Evolutionary conservation across 2,113 vertebrate genomes (phyloP).

Genomic region (Semicossyphus pulcher): DNA sequence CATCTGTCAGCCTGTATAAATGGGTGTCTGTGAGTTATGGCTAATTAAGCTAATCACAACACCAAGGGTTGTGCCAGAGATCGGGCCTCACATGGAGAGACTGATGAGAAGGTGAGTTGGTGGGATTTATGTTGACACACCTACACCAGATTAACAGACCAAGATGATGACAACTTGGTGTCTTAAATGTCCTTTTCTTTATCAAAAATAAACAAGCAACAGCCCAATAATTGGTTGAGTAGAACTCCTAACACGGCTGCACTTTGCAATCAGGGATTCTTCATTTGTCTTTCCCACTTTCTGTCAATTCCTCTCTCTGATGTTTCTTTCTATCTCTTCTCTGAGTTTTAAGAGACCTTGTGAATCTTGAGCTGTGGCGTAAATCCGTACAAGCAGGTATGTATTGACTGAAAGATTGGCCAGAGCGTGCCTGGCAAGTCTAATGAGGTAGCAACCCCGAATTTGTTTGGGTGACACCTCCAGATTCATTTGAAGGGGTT

Average conservation of each 20-base stretch:
- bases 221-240: no score
- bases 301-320: background rate
- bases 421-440: constrained; percentile 44
- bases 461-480: constrained; percentile 27
- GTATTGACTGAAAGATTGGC: constrained; percentile 52
- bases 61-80: constrained; percentile 57
- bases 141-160: no score
- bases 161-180: no score
- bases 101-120: constrained; percentile 25
- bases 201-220: no score
- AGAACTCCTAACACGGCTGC: background rate
- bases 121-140: background rate
- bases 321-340: constrained; percentile 2
- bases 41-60: constrained; percentile 78
- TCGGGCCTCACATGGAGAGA: constrained; percentile 55
- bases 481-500: constrained; percentile 44
- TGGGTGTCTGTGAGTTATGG: constrained; percentile 72
- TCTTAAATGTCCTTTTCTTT: no score
- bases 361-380: constrained; percentile 31
- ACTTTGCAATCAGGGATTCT: background rate
- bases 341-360: constrained; percentile 21
- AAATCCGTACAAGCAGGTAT: constrained; percentile 41
- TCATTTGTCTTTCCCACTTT: background rate
- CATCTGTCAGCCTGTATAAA: constrained; percentile 75
- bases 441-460: constrained; percentile 40